These are phyloP conservation scores for Isichthys henryi DNA, from an alignment of 2,113 vertebrate genomes.

Conservation along the genomic window DNA sequence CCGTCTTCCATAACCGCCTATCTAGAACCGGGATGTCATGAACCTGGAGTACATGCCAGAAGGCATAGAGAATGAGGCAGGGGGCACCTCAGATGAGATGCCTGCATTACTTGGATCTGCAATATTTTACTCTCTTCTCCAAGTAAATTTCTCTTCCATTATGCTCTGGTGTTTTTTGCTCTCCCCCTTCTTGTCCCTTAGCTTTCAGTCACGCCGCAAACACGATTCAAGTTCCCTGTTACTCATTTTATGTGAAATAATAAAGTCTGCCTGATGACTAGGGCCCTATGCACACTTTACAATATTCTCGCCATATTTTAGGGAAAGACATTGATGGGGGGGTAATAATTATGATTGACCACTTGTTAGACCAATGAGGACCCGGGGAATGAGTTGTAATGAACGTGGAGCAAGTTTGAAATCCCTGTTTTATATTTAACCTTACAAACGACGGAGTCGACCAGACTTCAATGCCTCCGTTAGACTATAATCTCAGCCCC, in stretches of 20 bases:
- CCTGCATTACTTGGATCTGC: not conserved
- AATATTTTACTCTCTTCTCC: not conserved
- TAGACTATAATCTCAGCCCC: not conserved
- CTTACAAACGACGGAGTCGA: not conserved
- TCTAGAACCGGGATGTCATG: not conserved
- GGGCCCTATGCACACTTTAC: not conserved
- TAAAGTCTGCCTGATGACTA: not conserved
- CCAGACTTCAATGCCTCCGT: not conserved
- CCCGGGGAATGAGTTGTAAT: not conserved
- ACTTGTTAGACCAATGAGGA: not conserved
- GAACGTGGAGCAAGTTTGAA: not conserved
- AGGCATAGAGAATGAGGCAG: not conserved
- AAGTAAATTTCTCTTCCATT: not conserved
- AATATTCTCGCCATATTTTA: not conserved
- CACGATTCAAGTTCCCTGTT: not conserved
- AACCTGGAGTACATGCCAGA: not conserved
- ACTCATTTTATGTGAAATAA: not conserved
- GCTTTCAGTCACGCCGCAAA: not conserved
- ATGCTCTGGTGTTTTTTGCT: not conserved
- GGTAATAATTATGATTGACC: not conserved
- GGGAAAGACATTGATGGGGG: not conserved
- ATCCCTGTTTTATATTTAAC: not conserved
- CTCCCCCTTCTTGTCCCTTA: not conserved
- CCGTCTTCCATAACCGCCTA: not conserved
- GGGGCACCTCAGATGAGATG: not conserved